Percentiles rank a stretch among this genome's conserved stretches.
phyloP scores from a whole-genome alignment of 2,113 vertebrate genomes.

The Felis catus region DNA sequence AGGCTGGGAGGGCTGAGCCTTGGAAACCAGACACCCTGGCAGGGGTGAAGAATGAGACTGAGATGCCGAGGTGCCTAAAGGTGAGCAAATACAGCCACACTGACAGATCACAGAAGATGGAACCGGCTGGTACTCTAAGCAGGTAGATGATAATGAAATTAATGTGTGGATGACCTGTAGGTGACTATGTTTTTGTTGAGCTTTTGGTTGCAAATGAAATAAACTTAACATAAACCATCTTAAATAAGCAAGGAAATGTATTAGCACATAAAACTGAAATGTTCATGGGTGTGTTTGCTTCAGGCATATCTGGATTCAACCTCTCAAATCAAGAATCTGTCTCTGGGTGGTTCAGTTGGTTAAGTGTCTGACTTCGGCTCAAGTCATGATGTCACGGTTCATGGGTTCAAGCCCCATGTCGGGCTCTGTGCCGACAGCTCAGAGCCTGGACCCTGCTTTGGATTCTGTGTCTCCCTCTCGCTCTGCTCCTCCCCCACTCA shows the following conservation, averaged over 20 bases:
- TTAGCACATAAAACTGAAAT: neutral
- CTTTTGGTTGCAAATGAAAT: constrained; percentile 5
- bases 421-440: too few species aligned
- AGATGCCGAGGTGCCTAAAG: neutral
- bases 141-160: neutral
- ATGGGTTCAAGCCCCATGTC: too few species aligned
- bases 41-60: neutral
- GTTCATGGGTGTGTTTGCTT: neutral
- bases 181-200: neutral
- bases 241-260: neutral
- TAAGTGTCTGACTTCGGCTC: too few species aligned
- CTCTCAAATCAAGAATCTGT: neutral
- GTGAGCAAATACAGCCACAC: neutral
- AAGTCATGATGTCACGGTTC: too few species aligned
- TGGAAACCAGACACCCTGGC: neutral
- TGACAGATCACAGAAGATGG: neutral
- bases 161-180: neutral
- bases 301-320: neutral
- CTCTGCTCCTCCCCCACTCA: too few species aligned
- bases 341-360: neutral
- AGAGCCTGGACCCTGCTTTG: too few species aligned
- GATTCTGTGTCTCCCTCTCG: too few species aligned
- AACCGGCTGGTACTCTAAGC: neutral
- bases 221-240: neutral
- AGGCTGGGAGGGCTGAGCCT: neutral